Evolutionary conservation across 2,888 invertebrate species (phyloP), one percentile per base, ranked within the genome.

Genomic region (Parelbella ahira): DNA sequence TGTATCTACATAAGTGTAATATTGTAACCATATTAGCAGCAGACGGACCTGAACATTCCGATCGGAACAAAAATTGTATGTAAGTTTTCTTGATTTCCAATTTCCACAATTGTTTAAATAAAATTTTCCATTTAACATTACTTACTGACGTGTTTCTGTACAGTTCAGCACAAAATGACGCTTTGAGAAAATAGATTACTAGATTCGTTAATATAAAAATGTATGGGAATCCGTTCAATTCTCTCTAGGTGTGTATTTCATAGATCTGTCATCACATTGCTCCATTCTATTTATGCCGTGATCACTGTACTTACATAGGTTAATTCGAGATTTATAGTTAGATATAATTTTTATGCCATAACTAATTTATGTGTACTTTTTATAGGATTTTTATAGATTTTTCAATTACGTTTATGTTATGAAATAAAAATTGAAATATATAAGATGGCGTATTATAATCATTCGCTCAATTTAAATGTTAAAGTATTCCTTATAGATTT

Each of bases 321-420:
- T 76, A 63, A 64, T 67, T 68, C 63, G 70, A 75, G 70, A 76
- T 80, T 77, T 69, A 63, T 53, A 54, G 53, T 70, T 69, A 77
- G 71, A 63, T 65, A 65, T 75, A 72, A 74, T 78, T 79, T 41
- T 77, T 77, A 84, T 82, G 84, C 84, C 84, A 84, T 84, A 84
- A 81, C 78, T 83, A 82, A 84, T 82, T 81, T 83, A 81, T 78
- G 70, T 59, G 58, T 71, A 69, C 53, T 67, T 74, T 78, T 79
- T 74, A 67, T 72, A 76, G 67, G 57, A 69, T 71, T 79, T 76
- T 78, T 68, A 63, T 63, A 59, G 61, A 60, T 63, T 64, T 32
- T 20, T 20, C 32, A 66, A 69, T 65, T 70, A 61, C 58, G 60
- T 56, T 64, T 57, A 53, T 56, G 60, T 67, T 66, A 58, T 60